phyloP scores from a whole-genome alignment of 1,140 invertebrate species.

The Nasonia longicornis region DNA sequence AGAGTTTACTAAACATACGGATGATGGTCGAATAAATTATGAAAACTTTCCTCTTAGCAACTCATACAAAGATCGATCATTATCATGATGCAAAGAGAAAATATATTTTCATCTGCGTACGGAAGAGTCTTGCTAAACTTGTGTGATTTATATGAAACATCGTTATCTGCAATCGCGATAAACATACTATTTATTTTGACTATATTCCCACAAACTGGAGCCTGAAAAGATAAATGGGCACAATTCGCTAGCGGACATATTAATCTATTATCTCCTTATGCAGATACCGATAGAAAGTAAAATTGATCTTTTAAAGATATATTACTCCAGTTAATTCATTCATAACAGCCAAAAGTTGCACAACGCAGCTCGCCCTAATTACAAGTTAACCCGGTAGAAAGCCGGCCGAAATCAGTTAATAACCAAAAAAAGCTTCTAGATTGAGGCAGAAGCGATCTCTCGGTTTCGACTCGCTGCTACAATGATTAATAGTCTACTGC shows the following conservation, averaged over 20 bases:
- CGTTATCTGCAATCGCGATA: neutral
- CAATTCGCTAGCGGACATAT: neutral
- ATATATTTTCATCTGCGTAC: no score
- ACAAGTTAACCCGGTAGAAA: neutral
- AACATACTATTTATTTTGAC: neutral
- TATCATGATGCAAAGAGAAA: no score
- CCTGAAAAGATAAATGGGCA: neutral
- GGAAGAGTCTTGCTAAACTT: no score
- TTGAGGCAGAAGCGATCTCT: neutral
- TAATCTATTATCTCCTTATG: no score
- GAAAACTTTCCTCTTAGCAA: no score
- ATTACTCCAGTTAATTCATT: no score
- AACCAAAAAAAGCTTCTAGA: slow-evolving; percentile 18
- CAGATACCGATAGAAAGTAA: no score
- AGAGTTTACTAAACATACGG: no score
- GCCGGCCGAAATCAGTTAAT: slow-evolving; percentile 6
- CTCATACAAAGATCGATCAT: no score
- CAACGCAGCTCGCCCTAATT: neutral
- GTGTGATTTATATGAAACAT: neutral
- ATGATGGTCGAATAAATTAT: no score
- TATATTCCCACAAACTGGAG: neutral
- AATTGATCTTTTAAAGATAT: no score
- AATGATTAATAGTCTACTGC: slow-evolving; percentile 5
- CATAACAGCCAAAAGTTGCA: no score
- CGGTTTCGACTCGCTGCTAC: neutral